Conservation (phyloP, 2,797 vertebrate species). For the Gallinago stenura region DNA sequence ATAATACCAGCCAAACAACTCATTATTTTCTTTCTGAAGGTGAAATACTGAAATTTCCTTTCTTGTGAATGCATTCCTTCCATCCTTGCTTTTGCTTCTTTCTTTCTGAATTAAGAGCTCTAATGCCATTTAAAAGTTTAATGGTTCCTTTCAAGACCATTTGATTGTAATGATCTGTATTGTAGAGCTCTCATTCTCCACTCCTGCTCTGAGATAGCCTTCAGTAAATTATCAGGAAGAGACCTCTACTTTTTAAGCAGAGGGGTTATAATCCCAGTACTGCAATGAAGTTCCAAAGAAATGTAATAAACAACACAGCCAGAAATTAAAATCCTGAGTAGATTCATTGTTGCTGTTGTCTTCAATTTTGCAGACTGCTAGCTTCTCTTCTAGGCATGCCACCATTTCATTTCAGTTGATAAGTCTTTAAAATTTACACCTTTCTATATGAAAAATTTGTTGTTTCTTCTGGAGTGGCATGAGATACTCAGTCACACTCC, state of each 20-base stretch:
- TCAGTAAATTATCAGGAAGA: not conserved
- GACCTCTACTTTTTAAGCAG: not conserved
- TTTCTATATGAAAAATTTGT: not conserved
- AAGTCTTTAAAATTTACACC: not conserved
- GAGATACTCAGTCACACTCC: not conserved
- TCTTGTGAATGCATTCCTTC: not conserved
- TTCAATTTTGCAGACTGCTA: not conserved
- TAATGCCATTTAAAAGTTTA: not conserved
- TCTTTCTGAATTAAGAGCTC: not conserved
- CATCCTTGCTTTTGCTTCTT: not conserved
- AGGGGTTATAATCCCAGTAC: not conserved
- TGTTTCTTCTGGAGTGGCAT: not conserved
- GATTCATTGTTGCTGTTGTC: not conserved
- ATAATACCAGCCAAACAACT: not conserved
- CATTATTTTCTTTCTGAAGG: not conserved
- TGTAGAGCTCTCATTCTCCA: not conserved
- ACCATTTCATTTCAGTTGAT: not conserved
- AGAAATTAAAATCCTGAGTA: not conserved
- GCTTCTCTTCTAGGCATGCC: not conserved
- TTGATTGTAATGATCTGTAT: not conserved
- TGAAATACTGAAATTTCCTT: not conserved
- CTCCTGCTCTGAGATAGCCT: not conserved
- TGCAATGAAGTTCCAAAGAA: not conserved
- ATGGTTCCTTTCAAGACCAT: not conserved
- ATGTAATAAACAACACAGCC: not conserved